A percentile compares a stretch with the other conserved stretches of the same genome.
phyloP scores from a whole-genome alignment of 2,888 invertebrate species.

The Cecidostiba fungosa region DNA sequence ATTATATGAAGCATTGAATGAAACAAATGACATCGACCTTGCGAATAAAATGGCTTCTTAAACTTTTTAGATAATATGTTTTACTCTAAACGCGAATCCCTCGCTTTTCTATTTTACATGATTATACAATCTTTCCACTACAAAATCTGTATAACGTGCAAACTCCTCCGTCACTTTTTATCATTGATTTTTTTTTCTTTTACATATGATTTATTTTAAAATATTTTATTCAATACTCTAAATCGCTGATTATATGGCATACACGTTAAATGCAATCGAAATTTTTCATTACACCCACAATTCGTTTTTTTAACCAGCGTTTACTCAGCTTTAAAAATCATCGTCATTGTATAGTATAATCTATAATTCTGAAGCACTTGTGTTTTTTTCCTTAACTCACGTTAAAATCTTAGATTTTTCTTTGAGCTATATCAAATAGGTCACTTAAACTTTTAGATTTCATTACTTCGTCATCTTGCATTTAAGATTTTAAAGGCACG shows the following conservation, averaged over 20 bases:
- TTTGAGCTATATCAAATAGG: constrained; percentile 48
- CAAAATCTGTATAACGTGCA: constrained; percentile 35
- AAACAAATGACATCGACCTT: constrained; percentile 27
- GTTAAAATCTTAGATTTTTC: constrained; percentile 41
- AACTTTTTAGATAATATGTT: constrained; percentile 18
- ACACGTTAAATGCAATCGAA: constrained; percentile 31
- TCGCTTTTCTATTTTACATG: constrained; percentile 36
- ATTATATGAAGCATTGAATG: constrained; percentile 34
- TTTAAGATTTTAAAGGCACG: constrained; percentile 57
- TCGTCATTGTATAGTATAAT: constrained; percentile 22
- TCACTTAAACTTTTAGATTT: constrained; percentile 53
- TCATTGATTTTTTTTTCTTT: constrained; percentile 1
- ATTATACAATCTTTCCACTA: constrained; percentile 35
- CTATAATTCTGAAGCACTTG: constrained; percentile 53
- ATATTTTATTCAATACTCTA: constrained; percentile 42
- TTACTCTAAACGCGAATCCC: constrained; percentile 30
- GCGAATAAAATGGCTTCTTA: constrained; percentile 42
- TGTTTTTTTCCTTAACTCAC: constrained; percentile 25
- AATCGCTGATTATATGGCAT: constrained; percentile 49
- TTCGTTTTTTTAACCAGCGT: constrained; percentile 1
- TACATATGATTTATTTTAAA: constrained; percentile 31
- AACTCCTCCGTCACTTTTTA: constrained; percentile 12
- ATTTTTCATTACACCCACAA: constrained; percentile 13
- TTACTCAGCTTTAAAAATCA: neutral
- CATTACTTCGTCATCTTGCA: constrained; percentile 43